These are phyloP conservation scores for Thecophora atra DNA, from an alignment of 2,888 invertebrate species.

Conservation along the genomic window DNA sequence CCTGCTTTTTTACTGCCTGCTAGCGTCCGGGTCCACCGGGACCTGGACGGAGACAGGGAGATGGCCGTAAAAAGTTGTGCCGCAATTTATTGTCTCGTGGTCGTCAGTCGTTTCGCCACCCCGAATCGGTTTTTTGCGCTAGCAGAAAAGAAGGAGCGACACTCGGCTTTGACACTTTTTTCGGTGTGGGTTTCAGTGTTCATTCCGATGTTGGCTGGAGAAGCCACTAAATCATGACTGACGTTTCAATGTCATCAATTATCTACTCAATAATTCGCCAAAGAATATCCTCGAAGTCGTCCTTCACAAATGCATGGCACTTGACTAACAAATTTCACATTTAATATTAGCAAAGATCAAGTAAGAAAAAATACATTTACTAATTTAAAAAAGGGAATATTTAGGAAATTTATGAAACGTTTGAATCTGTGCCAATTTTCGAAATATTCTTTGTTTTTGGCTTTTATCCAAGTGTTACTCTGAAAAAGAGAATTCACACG, in stretches of 20 bases:
- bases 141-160: too few relatives aligned
- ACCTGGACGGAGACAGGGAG: background rate
- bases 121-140: background rate
- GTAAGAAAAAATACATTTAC: too few relatives aligned
- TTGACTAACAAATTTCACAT: too few relatives aligned
- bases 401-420: too few relatives aligned
- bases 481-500: too few relatives aligned
- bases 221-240: background rate
- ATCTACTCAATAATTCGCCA: constrained; percentile 6
- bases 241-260: too few relatives aligned
- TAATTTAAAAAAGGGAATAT: too few relatives aligned
- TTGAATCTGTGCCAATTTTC: too few relatives aligned
- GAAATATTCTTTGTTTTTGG: too few relatives aligned
- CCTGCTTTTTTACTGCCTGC: background rate
- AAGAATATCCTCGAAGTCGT: background rate
- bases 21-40: background rate
- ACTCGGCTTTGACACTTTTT: background rate
- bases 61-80: constrained; percentile 28
- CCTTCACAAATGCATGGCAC: background rate
- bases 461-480: too few relatives aligned
- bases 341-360: too few relatives aligned
- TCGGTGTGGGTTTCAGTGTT: background rate
- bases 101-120: constrained; percentile 45
- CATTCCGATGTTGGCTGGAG: background rate
- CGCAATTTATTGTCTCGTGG: constrained; percentile 55